Percentiles rank a stretch among this genome's conserved stretches.
Evolutionary conservation across 2,113 vertebrate genomes (phyloP).

Genomic region (Phocoena phocoena): DNA sequence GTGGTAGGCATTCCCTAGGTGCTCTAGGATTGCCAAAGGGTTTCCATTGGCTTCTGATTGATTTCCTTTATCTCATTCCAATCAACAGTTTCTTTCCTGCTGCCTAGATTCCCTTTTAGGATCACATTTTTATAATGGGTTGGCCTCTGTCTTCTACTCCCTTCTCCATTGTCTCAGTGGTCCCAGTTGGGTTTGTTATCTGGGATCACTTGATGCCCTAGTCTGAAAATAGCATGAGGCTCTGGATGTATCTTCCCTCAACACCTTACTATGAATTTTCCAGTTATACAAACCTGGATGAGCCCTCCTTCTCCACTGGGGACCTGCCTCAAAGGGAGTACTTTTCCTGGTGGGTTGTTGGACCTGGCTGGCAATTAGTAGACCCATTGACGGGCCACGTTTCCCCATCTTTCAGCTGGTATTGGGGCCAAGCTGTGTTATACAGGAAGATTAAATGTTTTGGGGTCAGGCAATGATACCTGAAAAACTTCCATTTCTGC

Average conservation of each 20-base stretch:
- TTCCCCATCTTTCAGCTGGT: no score
- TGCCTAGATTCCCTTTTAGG: neutral
- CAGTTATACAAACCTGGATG: no score
- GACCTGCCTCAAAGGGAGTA: no score
- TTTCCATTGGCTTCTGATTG: neutral
- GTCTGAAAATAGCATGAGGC: neutral
- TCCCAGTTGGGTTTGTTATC: neutral
- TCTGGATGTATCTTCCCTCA: neutral
- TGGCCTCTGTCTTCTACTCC: neutral
- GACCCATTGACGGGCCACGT: no score
- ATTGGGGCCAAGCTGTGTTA: no score
- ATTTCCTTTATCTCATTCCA: neutral
- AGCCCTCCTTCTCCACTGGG: no score
- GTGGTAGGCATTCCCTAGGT: neutral
- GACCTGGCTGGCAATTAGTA: no score
- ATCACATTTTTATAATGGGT: neutral
- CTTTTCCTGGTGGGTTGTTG: no score
- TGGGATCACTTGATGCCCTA: neutral
- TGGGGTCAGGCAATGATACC: no score
- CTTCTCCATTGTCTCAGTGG: neutral
- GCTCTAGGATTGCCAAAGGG: neutral
- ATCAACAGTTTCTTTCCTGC: neutral
- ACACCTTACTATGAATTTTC: no score
- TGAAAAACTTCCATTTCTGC: no score
- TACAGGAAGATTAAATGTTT: no score